Percentiles rank a stretch among this genome's conserved stretches.
phyloP scores from a whole-genome alignment of 1,140 invertebrate genomes.

The Oncopodura yosiiana region DNA sequence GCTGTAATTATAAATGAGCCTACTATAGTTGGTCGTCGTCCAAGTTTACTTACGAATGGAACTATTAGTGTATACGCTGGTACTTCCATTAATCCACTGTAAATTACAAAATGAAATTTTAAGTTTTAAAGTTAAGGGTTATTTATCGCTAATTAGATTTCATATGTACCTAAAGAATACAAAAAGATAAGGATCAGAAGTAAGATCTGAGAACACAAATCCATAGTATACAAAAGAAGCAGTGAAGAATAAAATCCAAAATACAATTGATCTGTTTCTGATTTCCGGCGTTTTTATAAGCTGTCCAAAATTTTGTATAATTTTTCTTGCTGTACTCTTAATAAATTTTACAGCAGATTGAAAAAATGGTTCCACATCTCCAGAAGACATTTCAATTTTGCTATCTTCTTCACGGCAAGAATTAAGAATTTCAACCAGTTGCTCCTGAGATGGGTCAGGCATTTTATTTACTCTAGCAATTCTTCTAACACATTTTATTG shows the following conservation, averaged over 20 bases:
- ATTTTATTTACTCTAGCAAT: too few relatives aligned
- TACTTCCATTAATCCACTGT: constrained; percentile 12
- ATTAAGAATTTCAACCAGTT: constrained; percentile 12
- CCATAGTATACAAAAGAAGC: constrained; percentile 11
- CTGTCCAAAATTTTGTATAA: not conserved
- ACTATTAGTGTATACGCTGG: constrained; percentile 4
- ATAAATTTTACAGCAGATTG: not conserved
- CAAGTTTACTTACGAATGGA: not conserved
- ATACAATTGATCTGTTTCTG: not conserved
- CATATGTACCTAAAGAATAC: constrained; percentile 3
- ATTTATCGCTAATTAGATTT: not conserved
- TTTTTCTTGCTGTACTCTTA: not conserved
- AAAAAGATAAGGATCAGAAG: constrained; percentile 5
- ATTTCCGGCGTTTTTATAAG: constrained; percentile 10
- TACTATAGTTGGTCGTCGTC: constrained; percentile 4
- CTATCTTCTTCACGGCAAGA: constrained; percentile 19
- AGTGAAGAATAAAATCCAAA: constrained; percentile 5
- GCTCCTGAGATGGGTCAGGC: constrained; percentile 6
- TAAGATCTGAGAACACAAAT: constrained; percentile 1
- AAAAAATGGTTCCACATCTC: too few relatives aligned
- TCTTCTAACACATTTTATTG: too few relatives aligned
- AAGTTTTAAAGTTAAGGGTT: not conserved
- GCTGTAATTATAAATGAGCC: constrained; percentile 1
- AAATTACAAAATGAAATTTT: not conserved
- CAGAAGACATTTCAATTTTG: too few relatives aligned